phyloP scores from a whole-genome alignment of 2,888 invertebrate genomes.

The Hetaerina titia region DNA sequence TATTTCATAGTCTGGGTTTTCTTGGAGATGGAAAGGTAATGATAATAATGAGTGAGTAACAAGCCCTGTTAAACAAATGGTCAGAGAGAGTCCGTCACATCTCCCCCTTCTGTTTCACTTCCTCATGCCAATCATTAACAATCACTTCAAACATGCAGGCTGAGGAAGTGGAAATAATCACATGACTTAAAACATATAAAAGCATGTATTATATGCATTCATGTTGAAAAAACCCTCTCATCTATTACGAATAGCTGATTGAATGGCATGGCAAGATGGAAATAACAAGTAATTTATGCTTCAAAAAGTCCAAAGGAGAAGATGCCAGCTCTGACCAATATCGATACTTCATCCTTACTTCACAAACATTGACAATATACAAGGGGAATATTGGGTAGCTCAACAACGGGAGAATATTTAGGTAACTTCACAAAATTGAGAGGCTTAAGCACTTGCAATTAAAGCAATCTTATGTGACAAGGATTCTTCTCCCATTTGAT shows the following conservation, averaged over 20 bases:
- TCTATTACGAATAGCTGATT: not conserved
- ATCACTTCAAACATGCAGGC: constrained; percentile 61
- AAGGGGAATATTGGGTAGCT: constrained; percentile 41
- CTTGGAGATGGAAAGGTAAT: constrained; percentile 10
- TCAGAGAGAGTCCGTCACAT: constrained; percentile 25
- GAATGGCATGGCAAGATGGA: constrained; percentile 48
- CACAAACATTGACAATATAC: constrained; percentile 62
- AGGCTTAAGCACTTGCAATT: constrained; percentile 63
- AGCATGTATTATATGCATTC: constrained; percentile 47
- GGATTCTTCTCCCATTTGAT: constrained; percentile 43
- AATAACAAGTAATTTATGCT: constrained; percentile 52
- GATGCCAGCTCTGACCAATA: constrained; percentile 45
- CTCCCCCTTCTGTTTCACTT: constrained; percentile 24
- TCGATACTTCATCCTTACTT: constrained; percentile 45
- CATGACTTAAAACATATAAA: constrained; percentile 48
- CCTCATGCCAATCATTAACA: constrained; percentile 30
- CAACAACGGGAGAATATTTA: constrained; percentile 49
- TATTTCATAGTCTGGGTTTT: constrained; percentile 39
- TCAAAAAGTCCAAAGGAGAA: constrained; percentile 53
- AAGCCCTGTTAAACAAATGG: constrained; percentile 59
- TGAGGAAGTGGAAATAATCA: constrained; percentile 59
- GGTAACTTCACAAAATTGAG: constrained; percentile 55
- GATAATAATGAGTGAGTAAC: constrained; percentile 51
- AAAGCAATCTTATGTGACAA: constrained; percentile 61
- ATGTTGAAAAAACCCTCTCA: constrained; percentile 39